A percentile compares a stretch with the other conserved stretches of the same genome.
Evolutionary conservation across 1,140 invertebrate genomes (phyloP).

Genomic region (Pogonus chalceus): DNA sequence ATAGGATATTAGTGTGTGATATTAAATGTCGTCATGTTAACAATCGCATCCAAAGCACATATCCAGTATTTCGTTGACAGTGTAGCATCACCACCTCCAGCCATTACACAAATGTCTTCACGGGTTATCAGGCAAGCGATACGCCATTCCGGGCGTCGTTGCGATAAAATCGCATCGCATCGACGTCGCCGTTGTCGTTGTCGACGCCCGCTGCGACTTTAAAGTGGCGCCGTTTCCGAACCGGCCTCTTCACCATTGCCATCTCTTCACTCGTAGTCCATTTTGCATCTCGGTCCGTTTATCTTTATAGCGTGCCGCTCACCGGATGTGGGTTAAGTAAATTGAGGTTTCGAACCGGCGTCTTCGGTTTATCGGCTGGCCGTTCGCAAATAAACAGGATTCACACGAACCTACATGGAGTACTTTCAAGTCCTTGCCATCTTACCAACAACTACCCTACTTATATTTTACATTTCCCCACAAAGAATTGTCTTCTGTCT

Average conservation of each 20-base stretch:
- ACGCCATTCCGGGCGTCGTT: background rate
- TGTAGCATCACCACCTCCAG: background rate
- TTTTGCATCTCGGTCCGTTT: slow-evolving; percentile 20
- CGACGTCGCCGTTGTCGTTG: background rate
- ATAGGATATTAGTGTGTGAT: too few relatives aligned
- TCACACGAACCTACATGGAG: too few relatives aligned
- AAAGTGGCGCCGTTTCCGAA: slow-evolving; percentile 4
- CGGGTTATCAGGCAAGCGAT: slow-evolving; percentile 15
- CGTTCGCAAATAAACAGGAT: background rate
- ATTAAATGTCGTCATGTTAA: too few relatives aligned
- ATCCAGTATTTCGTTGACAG: too few relatives aligned
- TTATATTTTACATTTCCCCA: too few relatives aligned
- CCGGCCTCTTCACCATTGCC: too few relatives aligned
- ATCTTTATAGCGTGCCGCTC: slow-evolving; percentile 16
- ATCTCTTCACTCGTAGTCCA: slow-evolving; percentile 14
- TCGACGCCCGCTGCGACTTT: background rate
- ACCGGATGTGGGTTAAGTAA: slow-evolving; percentile 13
- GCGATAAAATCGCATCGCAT: background rate
- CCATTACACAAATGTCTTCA: slow-evolving; percentile 14
- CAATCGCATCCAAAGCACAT: too few relatives aligned
- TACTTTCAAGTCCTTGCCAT: too few relatives aligned
- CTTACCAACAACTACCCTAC: too few relatives aligned
- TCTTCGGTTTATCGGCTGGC: background rate
- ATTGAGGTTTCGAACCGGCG: background rate
- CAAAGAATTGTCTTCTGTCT: too few relatives aligned